Evolutionary conservation across 2,797 vertebrate genomes (phyloP).

Genomic region (Myripristis murdjan): DNA sequence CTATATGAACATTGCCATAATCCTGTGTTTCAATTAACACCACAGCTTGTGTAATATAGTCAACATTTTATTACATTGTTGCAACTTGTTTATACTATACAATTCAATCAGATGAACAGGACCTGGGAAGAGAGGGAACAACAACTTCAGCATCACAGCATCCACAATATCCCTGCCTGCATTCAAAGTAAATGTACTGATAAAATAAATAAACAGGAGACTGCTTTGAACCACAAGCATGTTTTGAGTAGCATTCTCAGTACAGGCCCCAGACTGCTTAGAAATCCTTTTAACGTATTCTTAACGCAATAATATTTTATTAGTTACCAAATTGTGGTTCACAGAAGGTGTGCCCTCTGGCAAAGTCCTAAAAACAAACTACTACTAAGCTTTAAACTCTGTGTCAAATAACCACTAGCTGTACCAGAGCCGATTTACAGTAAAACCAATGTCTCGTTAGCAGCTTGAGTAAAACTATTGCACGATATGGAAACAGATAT

Average conservation of each 20-base stretch:
- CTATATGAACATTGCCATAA: conserved; percentile 39
- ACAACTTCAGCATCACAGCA: conserved; percentile 44
- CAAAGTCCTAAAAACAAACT: conserved; percentile 75
- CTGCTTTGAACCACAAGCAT: conserved; percentile 51
- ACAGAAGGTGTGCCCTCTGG: conserved; percentile 60
- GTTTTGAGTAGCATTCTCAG: conserved; percentile 36
- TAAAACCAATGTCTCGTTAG: conserved; percentile 69
- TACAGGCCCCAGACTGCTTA: conserved; percentile 28
- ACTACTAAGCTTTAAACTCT: conserved; percentile 61
- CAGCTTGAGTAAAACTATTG: conserved; percentile 64
- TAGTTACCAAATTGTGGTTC: conserved; percentile 57
- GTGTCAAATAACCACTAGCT: conserved; percentile 72
- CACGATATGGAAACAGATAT: conserved; percentile 71
- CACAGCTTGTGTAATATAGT: conserved; percentile 24
- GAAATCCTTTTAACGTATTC: conserved; percentile 53
- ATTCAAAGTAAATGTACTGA: conserved; percentile 54
- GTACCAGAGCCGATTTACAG: conserved; percentile 66
- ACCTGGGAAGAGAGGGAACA: conserved; percentile 27
- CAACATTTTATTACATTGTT: conserved; percentile 55
- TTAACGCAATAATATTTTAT: conserved; percentile 57
- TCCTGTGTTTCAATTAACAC: conserved; percentile 60
- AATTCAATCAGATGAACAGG: conserved; percentile 41
- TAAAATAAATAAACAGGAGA: conserved; percentile 46
- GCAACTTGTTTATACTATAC: conserved; percentile 40
- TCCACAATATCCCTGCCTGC: conserved; percentile 34